Base-by-base conservation (phyloP, 1,140 invertebrate species). In the Rhizoglyphus robini region DNA sequence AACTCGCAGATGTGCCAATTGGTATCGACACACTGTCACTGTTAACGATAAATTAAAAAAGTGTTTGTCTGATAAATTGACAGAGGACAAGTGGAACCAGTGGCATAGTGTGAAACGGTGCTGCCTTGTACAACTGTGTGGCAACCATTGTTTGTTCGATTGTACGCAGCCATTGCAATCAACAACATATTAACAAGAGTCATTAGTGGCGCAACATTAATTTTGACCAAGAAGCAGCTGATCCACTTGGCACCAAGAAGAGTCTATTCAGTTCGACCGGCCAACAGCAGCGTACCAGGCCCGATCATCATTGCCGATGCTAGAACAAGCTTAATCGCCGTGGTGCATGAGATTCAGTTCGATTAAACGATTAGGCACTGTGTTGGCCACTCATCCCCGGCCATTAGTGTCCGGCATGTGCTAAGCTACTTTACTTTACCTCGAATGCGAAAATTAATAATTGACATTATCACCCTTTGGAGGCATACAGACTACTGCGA, bases 131-230 rank as follows among this genome's bases (percentile, higher is more conserved):
- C n/a, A n/a, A n/a, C n/a, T n/a, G n/a, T n/a, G n/a, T n/a, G n/a
- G n/a, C n/a, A n/a, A n/a, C n/a, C n/a, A n/a, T n/a, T n/a, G n/a
- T n/a, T n/a, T n/a, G n/a, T n/a, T n/a, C n/a, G n/a, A n/a, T n/a
- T 41, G 36, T 41, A 41, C 36, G 18, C 36, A 41, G 8, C n/a
- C n/a, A n/a, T n/a, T n/a, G n/a, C 51, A 54, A 54, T 54, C 51
- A 54, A 54, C 8, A 54, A 54, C 51, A 54, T 54, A 54, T 54
- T 54, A 54, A 54, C 51, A 25, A 54, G 51, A 54, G 51, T 54
- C 51, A 54, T 54, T 54, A 54, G 51, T 32, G 51, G 51, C 20
- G 51, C 20, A 32, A 27, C 51, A 32, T 32, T 27, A 54, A 54
- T 25, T 32, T 41, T 41, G 36, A 41, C 36, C 36, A 41, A 41